A percentile compares a stretch with the other conserved stretches of the same genome.
phyloP scores from a whole-genome alignment of 2,113 vertebrate species.

The Poeciliopsis prolifica region DNA sequence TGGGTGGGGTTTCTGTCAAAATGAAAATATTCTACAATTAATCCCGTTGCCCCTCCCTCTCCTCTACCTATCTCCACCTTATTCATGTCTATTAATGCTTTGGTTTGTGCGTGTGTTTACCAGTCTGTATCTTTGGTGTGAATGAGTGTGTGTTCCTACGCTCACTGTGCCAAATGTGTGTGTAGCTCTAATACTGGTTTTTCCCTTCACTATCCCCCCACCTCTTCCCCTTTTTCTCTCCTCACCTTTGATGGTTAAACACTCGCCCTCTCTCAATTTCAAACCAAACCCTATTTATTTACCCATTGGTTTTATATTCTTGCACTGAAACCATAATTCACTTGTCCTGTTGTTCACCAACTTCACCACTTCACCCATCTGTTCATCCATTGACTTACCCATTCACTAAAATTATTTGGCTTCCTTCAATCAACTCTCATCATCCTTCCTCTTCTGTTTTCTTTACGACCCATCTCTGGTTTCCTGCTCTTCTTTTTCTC shows the following conservation, averaged over 20 bases:
- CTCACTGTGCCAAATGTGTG: constrained; percentile 77
- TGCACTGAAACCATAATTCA: constrained; percentile 34
- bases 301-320: constrained; percentile 46
- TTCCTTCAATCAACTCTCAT: constrained; percentile 47
- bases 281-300: constrained; percentile 50
- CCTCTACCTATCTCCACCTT: constrained; percentile 65
- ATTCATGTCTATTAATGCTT: constrained; percentile 75
- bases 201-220: constrained; percentile 71
- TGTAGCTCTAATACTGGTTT: constrained; percentile 84
- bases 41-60: constrained; percentile 56
- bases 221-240: constrained; percentile 61
- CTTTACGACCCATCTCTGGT: constrained; percentile 84
- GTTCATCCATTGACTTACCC: constrained; percentile 49
- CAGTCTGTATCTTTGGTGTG: constrained; percentile 65
- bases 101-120: constrained; percentile 71
- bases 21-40: constrained; percentile 44
- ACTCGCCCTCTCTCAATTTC: constrained; percentile 49
- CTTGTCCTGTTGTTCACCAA: constrained; percentile 29
- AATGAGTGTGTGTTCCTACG: constrained; percentile 72
- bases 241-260: constrained; percentile 69
- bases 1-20: constrained; percentile 51
- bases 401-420: constrained; percentile 41
- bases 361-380: constrained; percentile 34
- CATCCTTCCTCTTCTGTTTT: constrained; percentile 10
- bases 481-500: constrained; percentile 85